Evolutionary conservation across 2,113 vertebrate genomes (phyloP).

Genomic region (Trochalopteron elliotii): DNA sequence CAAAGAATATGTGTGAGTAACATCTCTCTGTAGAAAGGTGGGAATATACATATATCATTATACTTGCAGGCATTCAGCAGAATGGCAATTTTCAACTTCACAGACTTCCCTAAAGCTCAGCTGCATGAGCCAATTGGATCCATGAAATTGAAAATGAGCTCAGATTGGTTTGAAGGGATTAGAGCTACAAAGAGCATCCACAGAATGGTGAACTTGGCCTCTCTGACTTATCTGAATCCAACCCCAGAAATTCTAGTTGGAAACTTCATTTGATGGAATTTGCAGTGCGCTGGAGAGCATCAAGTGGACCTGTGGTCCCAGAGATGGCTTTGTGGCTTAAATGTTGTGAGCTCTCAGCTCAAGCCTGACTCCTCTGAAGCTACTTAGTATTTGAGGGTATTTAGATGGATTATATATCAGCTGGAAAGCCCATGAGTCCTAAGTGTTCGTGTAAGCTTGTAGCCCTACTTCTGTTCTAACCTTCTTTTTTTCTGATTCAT

Average conservation of each 20-base stretch:
- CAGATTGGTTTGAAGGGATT: constrained; percentile 37
- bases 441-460: constrained; percentile 17
- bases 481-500: not conserved
- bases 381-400: not conserved
- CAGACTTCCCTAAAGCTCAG: constrained; percentile 21
- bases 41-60: constrained; percentile 9
- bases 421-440: not conserved
- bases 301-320: constrained; percentile 8
- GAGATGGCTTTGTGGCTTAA: constrained; percentile 24
- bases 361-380: constrained; percentile 3
- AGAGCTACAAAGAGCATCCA: constrained; percentile 2
- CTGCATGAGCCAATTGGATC: not conserved
- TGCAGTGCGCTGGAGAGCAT: not conserved
- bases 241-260: not conserved
- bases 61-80: not conserved
- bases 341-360: constrained; percentile 32
- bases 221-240: not conserved
- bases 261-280: not conserved
- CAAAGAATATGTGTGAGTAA: not conserved
- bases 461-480: not conserved
- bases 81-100: constrained; percentile 52
- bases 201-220: not conserved
- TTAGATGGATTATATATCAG: constrained; percentile 46
- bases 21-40: not conserved
- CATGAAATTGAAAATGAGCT: constrained; percentile 50